Conservation (phyloP, 2,113 vertebrate species). For the Bubalus kerabau region DNA sequence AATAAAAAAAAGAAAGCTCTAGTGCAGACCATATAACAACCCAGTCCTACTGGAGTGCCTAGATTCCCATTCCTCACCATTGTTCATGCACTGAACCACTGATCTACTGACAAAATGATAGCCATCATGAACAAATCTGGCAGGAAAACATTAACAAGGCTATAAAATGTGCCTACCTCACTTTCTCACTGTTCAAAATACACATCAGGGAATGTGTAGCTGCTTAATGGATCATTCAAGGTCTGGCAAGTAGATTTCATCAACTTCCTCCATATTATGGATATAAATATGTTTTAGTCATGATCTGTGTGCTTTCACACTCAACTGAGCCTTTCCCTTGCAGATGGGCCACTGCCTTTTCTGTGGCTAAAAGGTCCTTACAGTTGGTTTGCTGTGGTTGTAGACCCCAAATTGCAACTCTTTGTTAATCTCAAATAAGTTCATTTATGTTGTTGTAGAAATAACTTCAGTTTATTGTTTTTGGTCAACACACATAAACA, state of each 20-base stretch:
- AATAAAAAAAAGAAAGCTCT: background rate
- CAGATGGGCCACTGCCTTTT: background rate
- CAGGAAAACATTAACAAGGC: background rate
- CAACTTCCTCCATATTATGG: background rate
- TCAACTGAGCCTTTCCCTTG: background rate
- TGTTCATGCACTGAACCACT: background rate
- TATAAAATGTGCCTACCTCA: background rate
- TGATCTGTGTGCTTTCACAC: background rate
- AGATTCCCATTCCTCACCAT: background rate
- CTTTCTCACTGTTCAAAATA: background rate
- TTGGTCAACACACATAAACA: background rate
- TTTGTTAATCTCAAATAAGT: background rate
- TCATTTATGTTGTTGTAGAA: background rate
- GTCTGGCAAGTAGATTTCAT: background rate
- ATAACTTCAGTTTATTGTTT: background rate
- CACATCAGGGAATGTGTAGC: background rate
- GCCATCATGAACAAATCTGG: background rate
- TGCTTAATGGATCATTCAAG: background rate
- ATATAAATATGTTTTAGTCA: background rate
- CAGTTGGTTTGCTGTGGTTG: background rate
- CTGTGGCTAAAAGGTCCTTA: background rate
- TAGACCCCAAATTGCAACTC: background rate
- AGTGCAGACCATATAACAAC: background rate
- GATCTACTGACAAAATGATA: background rate
- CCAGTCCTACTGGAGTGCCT: background rate